Base-by-base conservation (phyloP, 2,113 vertebrate genomes). In the Catagonus wagneri region DNA sequence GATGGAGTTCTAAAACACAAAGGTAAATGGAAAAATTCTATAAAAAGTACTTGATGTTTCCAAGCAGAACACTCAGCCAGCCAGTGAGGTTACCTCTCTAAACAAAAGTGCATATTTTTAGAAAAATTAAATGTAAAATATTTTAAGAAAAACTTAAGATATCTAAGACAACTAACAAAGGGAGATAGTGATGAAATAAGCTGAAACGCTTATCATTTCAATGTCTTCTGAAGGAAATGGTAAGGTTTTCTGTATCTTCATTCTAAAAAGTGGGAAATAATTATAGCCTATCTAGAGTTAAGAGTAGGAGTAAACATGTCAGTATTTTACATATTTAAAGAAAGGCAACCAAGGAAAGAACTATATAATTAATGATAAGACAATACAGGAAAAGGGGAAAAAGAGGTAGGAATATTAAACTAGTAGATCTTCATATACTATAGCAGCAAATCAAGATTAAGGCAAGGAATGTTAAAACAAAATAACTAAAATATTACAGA, bases 361-460 rank as follows among this genome's bases (percentile, higher is more conserved):
- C 8, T 5, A 32, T 74, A 63, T 50, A 22, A 68, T 44, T 19
- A 81, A 68, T 76, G 68, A 86, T 32, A 90, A 74, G 39, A 44
- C 8, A 15, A 44, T 17, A 60, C 25, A 1, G 8, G 6, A 22
- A 60, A 6, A 56, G 86, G 0, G 4, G 1, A 12, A 20, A 66
- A 39, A 50, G 22, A 39, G 6, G 14, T 19, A 71, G 19, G 27
- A 32, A 63, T 17, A n/a, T 19, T 36, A 87, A 71, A 86, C 7
- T 8, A 76, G 36, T 19, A 54, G 15, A 65, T 3, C 29, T 10
- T 90, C 29, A 65, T 14, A 27, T 32, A n/a, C 11, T 29, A 76
- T 3, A 86, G 29, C 7, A 60, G 8, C 9, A 84, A 85, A 68
- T 66, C 20, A 80, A 74, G 39, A 52, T 66, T 6, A 90, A 83